Percentiles rank a stretch among this genome's conserved stretches.
phyloP scores from a whole-genome alignment of 2,113 vertebrate species.

The Ochotona princeps region DNA sequence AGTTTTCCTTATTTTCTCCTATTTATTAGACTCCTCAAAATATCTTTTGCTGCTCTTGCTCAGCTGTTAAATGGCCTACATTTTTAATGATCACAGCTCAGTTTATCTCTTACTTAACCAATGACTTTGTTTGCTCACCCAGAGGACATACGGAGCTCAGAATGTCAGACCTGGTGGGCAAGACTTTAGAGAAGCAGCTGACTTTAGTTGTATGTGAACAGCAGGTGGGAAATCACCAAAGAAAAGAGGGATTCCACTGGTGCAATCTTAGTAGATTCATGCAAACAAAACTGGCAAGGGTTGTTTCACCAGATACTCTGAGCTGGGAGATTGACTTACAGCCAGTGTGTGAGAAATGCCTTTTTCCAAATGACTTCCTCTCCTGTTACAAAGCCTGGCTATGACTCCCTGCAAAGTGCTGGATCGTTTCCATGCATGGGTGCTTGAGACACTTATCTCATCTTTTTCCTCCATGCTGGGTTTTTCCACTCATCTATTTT shows the following conservation, averaged over 20 bases:
- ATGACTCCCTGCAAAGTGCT: conserved; percentile 56
- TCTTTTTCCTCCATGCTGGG: conserved; percentile 41
- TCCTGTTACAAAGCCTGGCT: conserved; percentile 66
- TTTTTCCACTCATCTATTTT: conserved; percentile 71
- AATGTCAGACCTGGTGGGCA: not conserved
- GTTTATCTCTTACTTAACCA: not conserved
- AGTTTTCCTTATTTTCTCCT: not conserved
- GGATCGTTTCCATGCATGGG: conserved; percentile 41
- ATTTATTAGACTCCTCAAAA: not conserved
- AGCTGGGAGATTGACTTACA: conserved; percentile 62
- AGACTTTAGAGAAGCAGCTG: not conserved
- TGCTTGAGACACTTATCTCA: conserved; percentile 39
- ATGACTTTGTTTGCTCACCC: conserved; percentile 35
- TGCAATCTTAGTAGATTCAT: conserved; percentile 58
- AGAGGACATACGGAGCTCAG: not conserved
- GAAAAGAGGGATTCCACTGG: conserved; percentile 56
- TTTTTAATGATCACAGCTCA: conserved; percentile 17
- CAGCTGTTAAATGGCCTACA: conserved; percentile 29
- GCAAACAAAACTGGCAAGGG: conserved; percentile 42
- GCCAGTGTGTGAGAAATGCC: conserved; percentile 52
- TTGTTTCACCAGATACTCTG: conserved; percentile 64
- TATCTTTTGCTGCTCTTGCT: not conserved
- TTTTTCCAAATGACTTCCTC: conserved; percentile 78
- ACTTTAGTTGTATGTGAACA: conserved; percentile 7
- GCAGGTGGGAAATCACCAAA: conserved; percentile 35